phyloP scores from a whole-genome alignment of 2,797 vertebrate species.

The Psittacula echo region DNA sequence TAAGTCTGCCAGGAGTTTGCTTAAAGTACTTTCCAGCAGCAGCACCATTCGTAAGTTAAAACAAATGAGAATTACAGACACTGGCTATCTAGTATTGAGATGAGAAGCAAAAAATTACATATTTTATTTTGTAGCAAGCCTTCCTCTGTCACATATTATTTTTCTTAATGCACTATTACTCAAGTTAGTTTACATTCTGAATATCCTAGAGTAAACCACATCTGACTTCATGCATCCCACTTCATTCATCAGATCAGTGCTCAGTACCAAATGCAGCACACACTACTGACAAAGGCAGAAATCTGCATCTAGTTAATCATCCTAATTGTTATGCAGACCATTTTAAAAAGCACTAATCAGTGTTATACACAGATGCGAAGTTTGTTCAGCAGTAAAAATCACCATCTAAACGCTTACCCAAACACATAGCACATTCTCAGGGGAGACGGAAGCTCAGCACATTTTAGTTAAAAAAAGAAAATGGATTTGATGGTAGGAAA shows the following conservation, averaged over 20 bases:
- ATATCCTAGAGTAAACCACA: background rate
- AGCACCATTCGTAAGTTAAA: background rate
- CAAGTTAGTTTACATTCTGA: background rate
- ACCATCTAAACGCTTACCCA: background rate
- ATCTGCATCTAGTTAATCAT: slow-evolving; percentile 42
- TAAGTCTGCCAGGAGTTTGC: background rate
- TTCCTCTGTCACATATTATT: background rate
- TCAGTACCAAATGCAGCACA: background rate
- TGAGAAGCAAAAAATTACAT: background rate
- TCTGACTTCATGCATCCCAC: background rate
- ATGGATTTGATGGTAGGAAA: background rate
- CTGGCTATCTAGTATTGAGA: background rate
- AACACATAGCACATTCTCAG: background rate
- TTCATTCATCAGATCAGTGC: background rate
- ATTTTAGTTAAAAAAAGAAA: slow-evolving; percentile 4
- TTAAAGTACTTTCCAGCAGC: background rate
- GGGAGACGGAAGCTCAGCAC: background rate
- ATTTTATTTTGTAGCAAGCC: background rate
- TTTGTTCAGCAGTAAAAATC: background rate
- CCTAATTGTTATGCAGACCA: slow-evolving; percentile 1
- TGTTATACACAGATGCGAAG: background rate
- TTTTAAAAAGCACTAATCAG: slow-evolving; percentile 40
- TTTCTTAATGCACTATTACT: background rate
- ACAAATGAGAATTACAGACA: background rate
- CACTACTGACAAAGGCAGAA: slow-evolving; percentile 14